Percentiles rank a stretch among this genome's conserved stretches.
Evolutionary conservation across 2,113 vertebrate genomes (phyloP).

Genomic region (Ondatra zibethicus): DNA sequence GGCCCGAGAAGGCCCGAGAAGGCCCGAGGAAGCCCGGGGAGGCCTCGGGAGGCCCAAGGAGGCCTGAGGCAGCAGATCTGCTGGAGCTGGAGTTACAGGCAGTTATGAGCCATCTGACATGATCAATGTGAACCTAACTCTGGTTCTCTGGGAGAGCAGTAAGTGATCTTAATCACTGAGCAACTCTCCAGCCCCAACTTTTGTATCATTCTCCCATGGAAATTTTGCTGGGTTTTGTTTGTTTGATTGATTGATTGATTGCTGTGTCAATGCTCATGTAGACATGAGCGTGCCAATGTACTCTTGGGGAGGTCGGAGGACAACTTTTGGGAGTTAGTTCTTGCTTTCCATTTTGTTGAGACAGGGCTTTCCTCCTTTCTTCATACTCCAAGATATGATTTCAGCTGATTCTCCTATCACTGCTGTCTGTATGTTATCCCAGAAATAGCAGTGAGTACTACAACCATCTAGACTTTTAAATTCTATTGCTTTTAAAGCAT

Average conservation of each 20-base stretch:
- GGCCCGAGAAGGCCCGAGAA: no score
- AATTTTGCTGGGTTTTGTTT: neutral
- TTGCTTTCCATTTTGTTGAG: neutral
- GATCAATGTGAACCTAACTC: neutral
- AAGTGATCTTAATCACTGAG: neutral
- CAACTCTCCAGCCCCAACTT: neutral
- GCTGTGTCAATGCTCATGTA: no score
- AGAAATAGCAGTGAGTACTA: neutral
- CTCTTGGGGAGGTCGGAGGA: neutral
- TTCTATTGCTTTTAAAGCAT: neutral
- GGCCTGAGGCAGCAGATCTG: neutral
- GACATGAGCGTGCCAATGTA: neutral
- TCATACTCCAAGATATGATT: neutral
- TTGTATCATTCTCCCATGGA: neutral
- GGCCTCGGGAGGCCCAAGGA: neutral
- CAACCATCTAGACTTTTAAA: neutral
- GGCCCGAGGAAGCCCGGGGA: neutral
- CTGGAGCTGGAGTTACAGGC: neutral
- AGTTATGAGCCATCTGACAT: neutral
- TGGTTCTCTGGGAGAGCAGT: neutral
- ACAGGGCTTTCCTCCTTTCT: neutral
- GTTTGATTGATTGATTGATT: neutral
- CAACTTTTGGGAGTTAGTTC: neutral
- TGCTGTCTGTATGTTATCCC: accelerated
- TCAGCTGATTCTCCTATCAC: neutral